A percentile compares a stretch with the other conserved stretches of the same genome.
Conservation (phyloP, 2,888 invertebrate genomes). For the Drosophila setosimentum region DNA sequence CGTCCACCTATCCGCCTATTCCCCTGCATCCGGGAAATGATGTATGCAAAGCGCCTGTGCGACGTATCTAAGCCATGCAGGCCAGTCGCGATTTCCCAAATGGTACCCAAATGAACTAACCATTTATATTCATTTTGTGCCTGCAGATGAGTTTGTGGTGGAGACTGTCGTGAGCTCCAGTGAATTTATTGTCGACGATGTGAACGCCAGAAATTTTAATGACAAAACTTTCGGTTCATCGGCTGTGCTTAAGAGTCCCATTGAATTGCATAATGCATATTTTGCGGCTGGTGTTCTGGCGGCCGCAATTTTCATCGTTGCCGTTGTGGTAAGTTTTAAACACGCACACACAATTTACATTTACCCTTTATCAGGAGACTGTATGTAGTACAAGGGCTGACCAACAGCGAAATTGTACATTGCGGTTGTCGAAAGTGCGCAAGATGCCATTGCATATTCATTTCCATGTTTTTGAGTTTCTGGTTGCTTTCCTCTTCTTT, state of each 20-base stretch:
- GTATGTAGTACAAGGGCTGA: constrained; percentile 39
- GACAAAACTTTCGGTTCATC: constrained; percentile 85
- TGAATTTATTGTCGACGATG: constrained; percentile 85
- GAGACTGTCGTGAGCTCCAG: constrained; percentile 88
- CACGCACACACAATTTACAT: constrained; percentile 19
- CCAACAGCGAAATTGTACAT: constrained; percentile 71
- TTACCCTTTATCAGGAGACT: constrained; percentile 19
- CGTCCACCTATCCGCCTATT: neutral
- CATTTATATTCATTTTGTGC: constrained; percentile 50
- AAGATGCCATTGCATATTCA: constrained; percentile 74
- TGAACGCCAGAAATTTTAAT: constrained; percentile 85
- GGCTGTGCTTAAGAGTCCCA: constrained; percentile 85
- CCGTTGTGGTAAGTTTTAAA: constrained; percentile 88
- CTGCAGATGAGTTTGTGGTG: constrained; percentile 89
- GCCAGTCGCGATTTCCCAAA: constrained; percentile 6
- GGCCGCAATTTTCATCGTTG: constrained; percentile 90
- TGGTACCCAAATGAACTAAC: constrained; percentile 32
- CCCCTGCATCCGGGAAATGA: constrained; percentile 17
- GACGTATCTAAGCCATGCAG: constrained; percentile 6
- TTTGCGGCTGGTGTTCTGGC: constrained; percentile 92
- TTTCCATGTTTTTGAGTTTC: constrained; percentile 62
- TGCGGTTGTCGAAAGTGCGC: constrained; percentile 64
- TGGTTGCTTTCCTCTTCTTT: constrained; percentile 1
- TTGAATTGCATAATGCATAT: constrained; percentile 91
- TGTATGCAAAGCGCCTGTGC: constrained; percentile 27